Conservation (phyloP, 2,113 vertebrate genomes). For the Passer domesticus region DNA sequence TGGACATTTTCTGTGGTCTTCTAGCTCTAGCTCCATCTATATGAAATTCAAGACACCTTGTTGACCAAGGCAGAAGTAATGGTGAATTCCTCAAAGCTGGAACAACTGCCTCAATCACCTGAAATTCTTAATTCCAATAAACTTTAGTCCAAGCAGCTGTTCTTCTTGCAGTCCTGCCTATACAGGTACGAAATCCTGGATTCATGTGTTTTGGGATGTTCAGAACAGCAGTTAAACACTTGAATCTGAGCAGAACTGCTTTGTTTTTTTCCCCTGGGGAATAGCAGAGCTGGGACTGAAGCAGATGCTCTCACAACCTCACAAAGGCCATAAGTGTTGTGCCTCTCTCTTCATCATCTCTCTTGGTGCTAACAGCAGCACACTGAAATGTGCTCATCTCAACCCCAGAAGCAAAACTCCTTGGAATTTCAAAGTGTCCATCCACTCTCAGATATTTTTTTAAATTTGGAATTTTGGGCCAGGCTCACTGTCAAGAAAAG, state of each 20-base stretch:
- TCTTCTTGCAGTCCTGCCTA: not conserved
- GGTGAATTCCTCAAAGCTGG: not conserved
- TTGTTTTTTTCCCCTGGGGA: not conserved
- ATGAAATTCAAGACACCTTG: not conserved
- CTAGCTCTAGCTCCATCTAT: not conserved
- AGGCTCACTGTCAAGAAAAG: not conserved
- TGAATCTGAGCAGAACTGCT: not conserved
- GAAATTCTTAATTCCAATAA: not conserved
- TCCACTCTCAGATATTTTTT: not conserved
- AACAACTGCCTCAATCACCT: not conserved
- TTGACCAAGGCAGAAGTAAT: not conserved
- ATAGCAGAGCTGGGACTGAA: not conserved
- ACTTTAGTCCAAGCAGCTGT: not conserved
- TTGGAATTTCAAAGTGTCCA: not conserved
- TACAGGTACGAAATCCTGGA: not conserved
- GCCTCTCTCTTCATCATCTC: not conserved
- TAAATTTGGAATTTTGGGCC: not conserved
- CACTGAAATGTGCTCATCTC: not conserved
- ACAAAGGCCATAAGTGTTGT: not conserved
- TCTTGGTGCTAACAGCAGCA: not conserved
- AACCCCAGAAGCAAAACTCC: not conserved
- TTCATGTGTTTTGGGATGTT: not conserved
- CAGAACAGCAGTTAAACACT: not conserved
- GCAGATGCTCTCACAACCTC: not conserved
- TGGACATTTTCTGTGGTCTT: not conserved